These are phyloP conservation scores for Heliconius hewitsoni DNA, from an alignment of 1,140 invertebrate species.

Conservation along the genomic window DNA sequence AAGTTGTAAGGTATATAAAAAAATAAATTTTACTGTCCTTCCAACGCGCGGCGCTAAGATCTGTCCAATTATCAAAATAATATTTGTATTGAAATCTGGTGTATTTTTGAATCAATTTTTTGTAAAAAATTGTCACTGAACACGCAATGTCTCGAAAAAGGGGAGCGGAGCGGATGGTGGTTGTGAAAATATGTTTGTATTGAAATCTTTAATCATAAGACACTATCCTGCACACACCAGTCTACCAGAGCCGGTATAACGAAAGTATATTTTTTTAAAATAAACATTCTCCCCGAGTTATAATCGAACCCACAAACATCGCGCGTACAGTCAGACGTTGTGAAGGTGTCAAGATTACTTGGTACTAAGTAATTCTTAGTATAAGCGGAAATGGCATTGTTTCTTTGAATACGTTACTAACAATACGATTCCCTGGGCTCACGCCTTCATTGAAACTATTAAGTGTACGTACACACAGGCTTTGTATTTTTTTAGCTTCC, in stretches of 20 bases:
- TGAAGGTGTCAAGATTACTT: background rate
- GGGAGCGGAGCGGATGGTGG: too few species aligned
- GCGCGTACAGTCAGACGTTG: too few species aligned
- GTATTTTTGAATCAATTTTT: too few species aligned
- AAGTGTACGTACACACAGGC: background rate
- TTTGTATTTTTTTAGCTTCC: background rate
- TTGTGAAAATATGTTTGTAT: too few species aligned
- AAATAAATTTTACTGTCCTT: background rate
- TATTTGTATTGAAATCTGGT: too few species aligned
- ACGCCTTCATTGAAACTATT: background rate
- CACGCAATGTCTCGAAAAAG: too few species aligned
- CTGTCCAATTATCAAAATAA: too few species aligned
- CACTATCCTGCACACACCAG: too few species aligned
- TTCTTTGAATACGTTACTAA: background rate
- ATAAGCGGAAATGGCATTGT: constrained; percentile 4
- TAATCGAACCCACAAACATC: background rate
- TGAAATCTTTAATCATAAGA: too few species aligned
- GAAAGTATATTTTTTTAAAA: background rate
- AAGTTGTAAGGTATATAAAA: background rate
- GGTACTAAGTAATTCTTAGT: background rate
- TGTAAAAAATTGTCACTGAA: too few species aligned
- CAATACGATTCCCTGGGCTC: background rate
- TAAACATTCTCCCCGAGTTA: background rate
- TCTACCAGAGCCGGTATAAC: background rate
- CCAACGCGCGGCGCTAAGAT: background rate